A percentile compares a stretch with the other conserved stretches of the same genome.
Evolutionary conservation across 2,113 vertebrate species (phyloP).

Genomic region (Gnathonemus echidnorhynchus): DNA sequence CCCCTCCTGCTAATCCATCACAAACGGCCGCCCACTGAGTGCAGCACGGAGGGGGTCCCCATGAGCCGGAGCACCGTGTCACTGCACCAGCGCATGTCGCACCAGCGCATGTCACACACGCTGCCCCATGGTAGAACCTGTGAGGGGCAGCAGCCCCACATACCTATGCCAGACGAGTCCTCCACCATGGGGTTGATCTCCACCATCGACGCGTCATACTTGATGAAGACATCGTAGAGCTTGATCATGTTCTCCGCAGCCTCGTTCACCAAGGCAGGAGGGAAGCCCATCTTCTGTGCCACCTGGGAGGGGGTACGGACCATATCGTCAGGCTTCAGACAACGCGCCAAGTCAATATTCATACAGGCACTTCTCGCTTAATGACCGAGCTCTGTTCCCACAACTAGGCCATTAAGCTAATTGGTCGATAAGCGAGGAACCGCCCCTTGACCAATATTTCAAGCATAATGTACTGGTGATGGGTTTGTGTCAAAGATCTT

Average conservation of each 20-base stretch:
- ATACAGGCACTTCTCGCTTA: not conserved
- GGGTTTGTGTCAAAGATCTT: too few species aligned
- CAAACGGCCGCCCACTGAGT: not conserved
- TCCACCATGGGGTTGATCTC: conserved; percentile 99
- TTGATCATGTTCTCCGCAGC: conserved; percentile 92
- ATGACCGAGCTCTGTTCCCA: too few species aligned
- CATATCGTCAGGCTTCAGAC: not conserved
- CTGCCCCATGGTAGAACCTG: not conserved
- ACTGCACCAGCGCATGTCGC: not conserved
- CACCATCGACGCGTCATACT: conserved; percentile 95
- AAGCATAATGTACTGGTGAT: too few species aligned
- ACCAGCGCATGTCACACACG: not conserved
- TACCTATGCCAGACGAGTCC: conserved; percentile 90
- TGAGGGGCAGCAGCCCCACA: conserved; percentile 5
- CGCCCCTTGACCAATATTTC: too few species aligned
- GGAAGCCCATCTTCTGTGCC: conserved; percentile 94
- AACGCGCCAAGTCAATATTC: not conserved
- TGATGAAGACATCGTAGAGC: conserved; percentile 87
- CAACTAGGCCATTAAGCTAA: too few species aligned
- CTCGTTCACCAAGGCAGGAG: conserved; percentile 73
- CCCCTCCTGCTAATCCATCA: not conserved
- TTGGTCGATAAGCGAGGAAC: too few species aligned
- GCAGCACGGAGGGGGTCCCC: not conserved
- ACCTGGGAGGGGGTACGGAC: conserved; percentile 55
- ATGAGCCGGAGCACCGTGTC: not conserved